Percentiles rank a stretch among this genome's conserved stretches.
These are phyloP conservation scores for Sphenodon punctatus DNA, from an alignment of 2,797 vertebrate species.

Conservation along the genomic window DNA sequence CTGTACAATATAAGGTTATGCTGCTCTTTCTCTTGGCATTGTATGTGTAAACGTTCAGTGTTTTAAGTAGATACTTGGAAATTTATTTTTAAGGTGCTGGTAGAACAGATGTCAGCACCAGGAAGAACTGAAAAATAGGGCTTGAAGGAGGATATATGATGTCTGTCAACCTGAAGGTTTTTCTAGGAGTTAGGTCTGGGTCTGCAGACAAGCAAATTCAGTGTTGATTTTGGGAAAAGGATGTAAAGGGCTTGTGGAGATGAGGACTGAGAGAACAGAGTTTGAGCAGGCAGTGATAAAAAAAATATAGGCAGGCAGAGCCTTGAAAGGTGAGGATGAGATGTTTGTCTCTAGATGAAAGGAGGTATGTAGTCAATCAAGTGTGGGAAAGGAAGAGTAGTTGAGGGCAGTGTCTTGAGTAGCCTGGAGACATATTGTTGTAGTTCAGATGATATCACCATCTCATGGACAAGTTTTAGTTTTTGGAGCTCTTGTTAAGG, in stretches of 20 bases:
- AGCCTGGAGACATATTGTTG: neutral
- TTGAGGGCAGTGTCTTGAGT: neutral
- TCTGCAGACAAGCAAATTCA: accelerated
- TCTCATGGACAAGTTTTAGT: neutral
- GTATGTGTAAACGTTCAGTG: no score
- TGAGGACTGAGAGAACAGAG: neutral
- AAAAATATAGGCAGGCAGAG: neutral
- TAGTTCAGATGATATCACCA: neutral
- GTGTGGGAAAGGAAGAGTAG: neutral
- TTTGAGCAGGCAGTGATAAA: no score
- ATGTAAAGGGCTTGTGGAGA: neutral
- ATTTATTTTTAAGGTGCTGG: neutral
- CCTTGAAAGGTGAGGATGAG: neutral
- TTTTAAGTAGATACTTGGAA: no score
- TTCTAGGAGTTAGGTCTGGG: accelerated
- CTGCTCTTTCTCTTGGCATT: neutral
- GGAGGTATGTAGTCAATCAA: neutral
- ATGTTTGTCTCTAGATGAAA: neutral
- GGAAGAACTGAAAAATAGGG: neutral
- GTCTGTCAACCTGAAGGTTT: neutral
- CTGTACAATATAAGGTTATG: neutral
- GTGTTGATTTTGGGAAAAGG: neutral
- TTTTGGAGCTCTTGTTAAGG: neutral
- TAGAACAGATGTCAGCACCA: neutral
- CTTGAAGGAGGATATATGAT: neutral